Evolutionary conservation across 2,113 vertebrate species (phyloP).

Genomic region (Macroglossus sobrinus): DNA sequence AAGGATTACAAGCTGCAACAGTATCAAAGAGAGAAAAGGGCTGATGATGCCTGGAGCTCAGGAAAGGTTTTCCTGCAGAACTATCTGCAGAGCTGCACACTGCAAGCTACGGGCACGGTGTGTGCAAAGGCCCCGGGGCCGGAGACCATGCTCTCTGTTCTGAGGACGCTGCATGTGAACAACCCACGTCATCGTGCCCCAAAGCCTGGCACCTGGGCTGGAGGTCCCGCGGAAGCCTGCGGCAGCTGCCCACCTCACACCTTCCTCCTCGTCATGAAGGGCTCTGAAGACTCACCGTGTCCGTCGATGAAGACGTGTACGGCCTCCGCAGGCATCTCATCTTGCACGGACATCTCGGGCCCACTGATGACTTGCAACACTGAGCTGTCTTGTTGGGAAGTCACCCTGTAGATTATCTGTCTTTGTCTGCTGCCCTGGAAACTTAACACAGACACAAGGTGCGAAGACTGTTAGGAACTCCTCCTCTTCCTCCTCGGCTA

Average conservation of each 20-base stretch:
- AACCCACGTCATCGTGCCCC: background rate
- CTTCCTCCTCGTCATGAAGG: too few species aligned
- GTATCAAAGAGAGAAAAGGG: background rate
- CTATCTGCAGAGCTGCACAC: background rate
- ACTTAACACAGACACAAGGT: conserved; percentile 82
- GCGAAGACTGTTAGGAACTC: conserved; percentile 68
- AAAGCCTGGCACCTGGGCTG: background rate
- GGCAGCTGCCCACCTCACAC: background rate
- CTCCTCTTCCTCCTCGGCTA: background rate
- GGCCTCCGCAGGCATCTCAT: conserved; percentile 83
- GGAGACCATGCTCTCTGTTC: background rate
- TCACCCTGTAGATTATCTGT: conserved; percentile 94
- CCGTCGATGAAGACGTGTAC: conserved; percentile 86
- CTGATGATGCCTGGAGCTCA: background rate
- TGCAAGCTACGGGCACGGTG: fast-evolving
- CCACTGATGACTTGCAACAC: conserved; percentile 97
- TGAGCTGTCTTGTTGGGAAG: conserved; percentile 96
- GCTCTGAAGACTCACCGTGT: conserved; percentile 77
- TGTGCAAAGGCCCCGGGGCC: background rate
- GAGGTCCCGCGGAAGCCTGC: fast-evolving
- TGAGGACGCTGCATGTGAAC: background rate
- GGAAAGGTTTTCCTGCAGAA: background rate
- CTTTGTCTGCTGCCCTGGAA: conserved; percentile 94
- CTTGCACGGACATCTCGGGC: conserved; percentile 90
- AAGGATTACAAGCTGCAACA: background rate